phyloP scores from a whole-genome alignment of 2,113 vertebrate genomes.

The Toxotes chatareus region DNA sequence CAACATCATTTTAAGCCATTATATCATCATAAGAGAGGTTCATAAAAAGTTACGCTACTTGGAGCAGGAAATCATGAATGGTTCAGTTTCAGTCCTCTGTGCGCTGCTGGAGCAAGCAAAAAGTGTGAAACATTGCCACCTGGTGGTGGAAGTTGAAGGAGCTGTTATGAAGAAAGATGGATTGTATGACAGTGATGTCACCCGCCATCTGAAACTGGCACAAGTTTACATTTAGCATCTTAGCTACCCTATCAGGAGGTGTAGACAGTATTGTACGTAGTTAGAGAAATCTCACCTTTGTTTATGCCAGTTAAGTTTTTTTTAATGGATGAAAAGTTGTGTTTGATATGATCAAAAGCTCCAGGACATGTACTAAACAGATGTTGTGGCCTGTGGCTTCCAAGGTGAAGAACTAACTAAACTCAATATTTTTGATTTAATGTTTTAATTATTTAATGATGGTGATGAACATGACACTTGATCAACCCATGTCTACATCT shows the following conservation, averaged over 20 bases:
- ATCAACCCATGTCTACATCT: not conserved
- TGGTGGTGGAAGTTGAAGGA: not conserved
- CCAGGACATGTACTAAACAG: no score
- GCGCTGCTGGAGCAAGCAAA: not conserved
- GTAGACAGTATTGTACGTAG: not conserved
- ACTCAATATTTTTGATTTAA: not conserved
- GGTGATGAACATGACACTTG: not conserved
- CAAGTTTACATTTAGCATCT: not conserved
- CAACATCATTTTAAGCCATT: not conserved
- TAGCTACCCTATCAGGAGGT: no score
- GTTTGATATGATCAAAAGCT: no score
- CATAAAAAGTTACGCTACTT: no score
- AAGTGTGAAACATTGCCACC: not conserved
- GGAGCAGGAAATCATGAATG: not conserved
- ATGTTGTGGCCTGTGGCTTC: not conserved
- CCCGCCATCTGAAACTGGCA: not conserved
- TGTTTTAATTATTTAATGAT: not conserved
- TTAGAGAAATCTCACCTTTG: not conserved
- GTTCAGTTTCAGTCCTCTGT: not conserved
- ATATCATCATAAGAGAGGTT: no score
- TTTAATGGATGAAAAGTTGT: no score
- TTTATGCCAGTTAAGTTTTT: not conserved
- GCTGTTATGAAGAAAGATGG: not conserved
- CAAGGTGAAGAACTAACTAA: not conserved
- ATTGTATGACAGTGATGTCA: no score